A percentile compares a stretch with the other conserved stretches of the same genome.
phyloP scores from a whole-genome alignment of 2,797 vertebrate species.

The Bradypus variegatus region DNA sequence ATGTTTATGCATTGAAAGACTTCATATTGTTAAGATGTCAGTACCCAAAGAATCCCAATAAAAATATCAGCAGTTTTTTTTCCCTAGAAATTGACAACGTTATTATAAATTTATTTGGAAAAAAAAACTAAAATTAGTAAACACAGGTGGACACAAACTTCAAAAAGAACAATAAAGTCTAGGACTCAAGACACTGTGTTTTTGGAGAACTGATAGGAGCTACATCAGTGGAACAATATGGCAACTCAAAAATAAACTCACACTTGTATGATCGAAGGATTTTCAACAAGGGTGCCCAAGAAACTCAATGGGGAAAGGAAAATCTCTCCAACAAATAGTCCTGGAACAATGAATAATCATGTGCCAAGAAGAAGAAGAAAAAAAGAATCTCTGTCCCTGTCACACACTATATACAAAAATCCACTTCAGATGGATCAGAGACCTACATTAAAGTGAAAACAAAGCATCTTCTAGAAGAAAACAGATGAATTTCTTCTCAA shows the following conservation, averaged over 20 bases:
- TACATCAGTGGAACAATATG: background rate
- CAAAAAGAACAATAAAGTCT: background rate
- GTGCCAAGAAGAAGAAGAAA: too few species aligned
- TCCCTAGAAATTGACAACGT: background rate
- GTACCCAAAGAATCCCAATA: background rate
- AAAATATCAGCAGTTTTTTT: background rate
- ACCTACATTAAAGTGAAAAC: background rate
- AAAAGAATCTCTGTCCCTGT: rapidly evolving
- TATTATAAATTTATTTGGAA: background rate
- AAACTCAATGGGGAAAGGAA: background rate
- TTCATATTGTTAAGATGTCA: too few species aligned
- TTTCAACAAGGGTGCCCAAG: background rate
- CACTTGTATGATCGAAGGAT: background rate
- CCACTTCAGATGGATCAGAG: background rate
- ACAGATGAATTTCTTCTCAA: background rate
- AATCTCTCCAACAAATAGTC: background rate
- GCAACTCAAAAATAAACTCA: background rate
- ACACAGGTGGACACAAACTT: background rate
- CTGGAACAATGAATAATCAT: background rate
- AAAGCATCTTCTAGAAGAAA: background rate
- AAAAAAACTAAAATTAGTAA: background rate
- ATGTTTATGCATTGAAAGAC: background rate
- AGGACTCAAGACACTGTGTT: background rate
- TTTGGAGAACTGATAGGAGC: background rate
- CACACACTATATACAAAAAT: background rate